phyloP scores from a whole-genome alignment of 2,797 vertebrate genomes.

The Hoplostethus mediterraneus region DNA sequence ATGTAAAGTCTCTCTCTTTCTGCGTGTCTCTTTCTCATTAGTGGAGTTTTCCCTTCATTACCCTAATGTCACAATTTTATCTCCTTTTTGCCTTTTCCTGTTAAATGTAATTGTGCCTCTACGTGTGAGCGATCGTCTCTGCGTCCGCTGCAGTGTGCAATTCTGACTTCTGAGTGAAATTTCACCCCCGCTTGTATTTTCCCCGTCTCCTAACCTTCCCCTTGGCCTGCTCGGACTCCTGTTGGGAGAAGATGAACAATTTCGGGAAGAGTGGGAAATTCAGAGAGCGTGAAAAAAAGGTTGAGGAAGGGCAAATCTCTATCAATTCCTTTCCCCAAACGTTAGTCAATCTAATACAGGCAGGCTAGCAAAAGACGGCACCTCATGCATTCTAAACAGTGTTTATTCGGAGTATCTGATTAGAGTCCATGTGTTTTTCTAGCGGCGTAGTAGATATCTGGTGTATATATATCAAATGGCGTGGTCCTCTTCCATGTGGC shows the following conservation, averaged over 20 bases:
- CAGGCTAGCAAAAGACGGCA: slow-evolving; percentile 7
- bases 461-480: slow-evolving; percentile 62
- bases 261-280: slow-evolving; percentile 39
- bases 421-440: slow-evolving; percentile 64
- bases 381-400: slow-evolving; percentile 40
- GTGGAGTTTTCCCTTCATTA: slow-evolving; percentile 77
- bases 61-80: slow-evolving; percentile 77
- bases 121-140: slow-evolving; percentile 62
- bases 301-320: slow-evolving; percentile 39
- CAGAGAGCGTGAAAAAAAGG: slow-evolving; percentile 49
- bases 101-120: slow-evolving; percentile 75
- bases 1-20: slow-evolving; percentile 53
- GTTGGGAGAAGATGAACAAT: slow-evolving; percentile 51
- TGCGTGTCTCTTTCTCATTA: slow-evolving; percentile 73
- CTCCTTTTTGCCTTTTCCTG: slow-evolving; percentile 61
- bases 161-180: slow-evolving; percentile 47
- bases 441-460: slow-evolving; percentile 51
- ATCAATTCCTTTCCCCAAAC: slow-evolving; percentile 30
- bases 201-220: slow-evolving; percentile 51
- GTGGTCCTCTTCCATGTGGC: slow-evolving; percentile 70
- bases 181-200: slow-evolving; percentile 60
- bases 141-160: slow-evolving; percentile 56
- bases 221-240: slow-evolving; percentile 39
- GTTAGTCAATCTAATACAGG: slow-evolving; percentile 29
- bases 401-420: slow-evolving; percentile 58